Percentiles rank a stretch among this genome's conserved stretches.
phyloP scores from a whole-genome alignment of 2,797 vertebrate genomes.

The Eulemur rubriventer region DNA sequence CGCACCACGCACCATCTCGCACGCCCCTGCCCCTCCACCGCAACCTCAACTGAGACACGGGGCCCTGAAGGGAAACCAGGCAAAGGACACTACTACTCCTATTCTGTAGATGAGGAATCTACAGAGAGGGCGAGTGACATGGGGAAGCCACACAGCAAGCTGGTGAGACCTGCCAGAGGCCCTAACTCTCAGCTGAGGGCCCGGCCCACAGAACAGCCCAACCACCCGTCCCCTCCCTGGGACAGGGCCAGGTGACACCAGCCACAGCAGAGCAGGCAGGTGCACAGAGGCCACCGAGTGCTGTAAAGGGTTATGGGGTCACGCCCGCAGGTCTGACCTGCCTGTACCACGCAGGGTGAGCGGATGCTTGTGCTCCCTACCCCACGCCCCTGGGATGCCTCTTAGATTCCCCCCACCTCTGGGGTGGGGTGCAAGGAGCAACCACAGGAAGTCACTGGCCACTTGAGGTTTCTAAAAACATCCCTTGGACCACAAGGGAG shows the following conservation, averaged over 20 bases:
- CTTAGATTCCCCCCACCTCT: background rate
- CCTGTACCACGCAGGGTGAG: background rate
- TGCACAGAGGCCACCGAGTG: background rate
- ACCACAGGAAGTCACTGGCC: background rate
- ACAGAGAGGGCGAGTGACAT: background rate
- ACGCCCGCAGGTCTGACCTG: background rate
- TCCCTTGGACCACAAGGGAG: background rate
- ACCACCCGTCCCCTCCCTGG: background rate
- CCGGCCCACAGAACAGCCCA: background rate
- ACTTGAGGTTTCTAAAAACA: slow-evolving; percentile 51
- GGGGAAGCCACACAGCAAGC: background rate
- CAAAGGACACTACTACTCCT: background rate
- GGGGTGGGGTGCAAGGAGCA: background rate
- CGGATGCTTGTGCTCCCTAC: rapidly evolving
- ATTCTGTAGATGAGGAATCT: background rate
- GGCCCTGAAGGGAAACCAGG: background rate
- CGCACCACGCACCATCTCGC: background rate
- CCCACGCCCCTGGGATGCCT: background rate
- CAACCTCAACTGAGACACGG: background rate
- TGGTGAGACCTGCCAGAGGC: background rate
- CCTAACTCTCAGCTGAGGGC: background rate
- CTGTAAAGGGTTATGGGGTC: too few relatives aligned
- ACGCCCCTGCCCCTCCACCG: background rate
- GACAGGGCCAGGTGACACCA: background rate
- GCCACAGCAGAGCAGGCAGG: background rate